Evolutionary conservation across 2,888 invertebrate species (phyloP), one percentile per base, ranked within the genome.

Genomic region (Gandaritis pyraliata): DNA sequence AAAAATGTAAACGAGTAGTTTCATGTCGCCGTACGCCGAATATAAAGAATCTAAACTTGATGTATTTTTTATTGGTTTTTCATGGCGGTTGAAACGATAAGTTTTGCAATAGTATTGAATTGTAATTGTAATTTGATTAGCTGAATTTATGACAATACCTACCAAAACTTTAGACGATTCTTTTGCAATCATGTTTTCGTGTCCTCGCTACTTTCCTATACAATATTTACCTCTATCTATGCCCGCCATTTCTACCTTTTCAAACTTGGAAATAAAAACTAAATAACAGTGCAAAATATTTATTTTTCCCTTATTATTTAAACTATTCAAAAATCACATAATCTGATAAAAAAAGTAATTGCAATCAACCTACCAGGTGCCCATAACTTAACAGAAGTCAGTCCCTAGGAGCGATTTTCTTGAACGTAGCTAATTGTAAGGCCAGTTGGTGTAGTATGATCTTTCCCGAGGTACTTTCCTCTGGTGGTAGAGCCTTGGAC

Each of bases 361-460:
- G 8, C 33, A 33, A 33, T 33, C 33, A 33, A 33, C 8, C 33
- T 52, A 43, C 47, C 48, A 62, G 61, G 53, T 29, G 29, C 30
- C 10, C 43, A 56, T 46, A 56, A 56, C 16, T 30, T 3, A 43
- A 45, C 57, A 51, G 33, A 30, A 48, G 50, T 50, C 78, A 90
- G 65, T 91, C 92, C 58, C 84, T 85, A 0, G 90, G 90, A 0
- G 87, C 93, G 46, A 94, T 93, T 79, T 96, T 96, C 89, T 97
- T 97, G 87, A 96, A 98, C 64, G 96, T 96, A 30, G 96, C 95
- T 55, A 98, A 94, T 76, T 96, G 96, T 0, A 94, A 90, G 1
- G 96, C 95, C 47, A 98, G 93, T 74, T 95, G 94, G 80, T 97
- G 96, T 46, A 99, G 88, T 57, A 98, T 95, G 60, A 94, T 93